phyloP scores from a whole-genome alignment of 2,888 invertebrate species.

The Netelia melanura region DNA sequence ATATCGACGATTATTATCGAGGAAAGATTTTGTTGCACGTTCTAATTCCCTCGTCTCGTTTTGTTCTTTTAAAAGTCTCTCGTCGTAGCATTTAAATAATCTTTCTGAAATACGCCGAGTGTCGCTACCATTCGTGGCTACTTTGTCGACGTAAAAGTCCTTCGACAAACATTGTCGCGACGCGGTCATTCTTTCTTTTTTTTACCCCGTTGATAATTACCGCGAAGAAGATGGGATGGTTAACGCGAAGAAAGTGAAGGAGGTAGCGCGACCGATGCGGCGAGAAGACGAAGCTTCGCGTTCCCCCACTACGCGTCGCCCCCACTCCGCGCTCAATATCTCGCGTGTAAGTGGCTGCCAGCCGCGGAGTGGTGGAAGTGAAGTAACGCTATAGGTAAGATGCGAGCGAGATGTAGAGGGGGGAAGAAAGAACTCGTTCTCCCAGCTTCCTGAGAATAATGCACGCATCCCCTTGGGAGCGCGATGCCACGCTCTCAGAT shows the following conservation, averaged over 20 bases:
- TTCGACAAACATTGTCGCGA: constrained; percentile 71
- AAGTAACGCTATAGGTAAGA: constrained; percentile 65
- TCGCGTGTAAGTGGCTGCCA: constrained; percentile 58
- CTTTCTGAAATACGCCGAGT: constrained; percentile 21
- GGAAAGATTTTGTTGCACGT: background rate
- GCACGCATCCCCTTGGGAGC: constrained; percentile 73
- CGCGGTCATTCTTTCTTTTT: constrained; percentile 74
- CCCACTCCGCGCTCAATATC: constrained; percentile 27
- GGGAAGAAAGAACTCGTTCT: constrained; percentile 46
- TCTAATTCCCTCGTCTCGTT: constrained; percentile 1
- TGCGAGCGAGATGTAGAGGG: constrained; percentile 54
- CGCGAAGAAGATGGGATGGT: constrained; percentile 48
- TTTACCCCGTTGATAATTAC: constrained; percentile 72
- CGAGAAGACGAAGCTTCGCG: constrained; percentile 52
- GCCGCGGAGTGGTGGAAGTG: constrained; percentile 45
- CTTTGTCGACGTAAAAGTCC: constrained; percentile 62
- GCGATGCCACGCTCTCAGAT: constrained; percentile 72
- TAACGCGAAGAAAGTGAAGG: constrained; percentile 37
- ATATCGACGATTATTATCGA: background rate
- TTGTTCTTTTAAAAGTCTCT: constrained; percentile 5
- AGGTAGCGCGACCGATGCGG: constrained; percentile 27
- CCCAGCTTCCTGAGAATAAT: constrained; percentile 76
- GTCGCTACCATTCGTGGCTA: constrained; percentile 20
- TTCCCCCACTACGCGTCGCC: constrained; percentile 16
- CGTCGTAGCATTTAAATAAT: constrained; percentile 59